Conservation (phyloP, 2,797 vertebrate species). For the Paguma larvata region DNA sequence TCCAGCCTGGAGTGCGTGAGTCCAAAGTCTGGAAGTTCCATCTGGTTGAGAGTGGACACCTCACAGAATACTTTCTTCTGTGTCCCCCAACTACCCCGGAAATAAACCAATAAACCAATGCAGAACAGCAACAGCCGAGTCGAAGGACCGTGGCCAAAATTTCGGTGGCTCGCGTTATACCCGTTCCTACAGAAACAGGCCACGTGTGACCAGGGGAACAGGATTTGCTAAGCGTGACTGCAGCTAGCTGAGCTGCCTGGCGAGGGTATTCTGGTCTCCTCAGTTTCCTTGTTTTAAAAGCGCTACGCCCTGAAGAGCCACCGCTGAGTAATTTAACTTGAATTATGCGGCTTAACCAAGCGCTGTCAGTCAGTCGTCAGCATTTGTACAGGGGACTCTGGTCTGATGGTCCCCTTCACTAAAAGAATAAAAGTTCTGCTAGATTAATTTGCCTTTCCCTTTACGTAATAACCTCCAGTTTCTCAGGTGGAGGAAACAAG, state of each 20-base stretch:
- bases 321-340: not conserved
- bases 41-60: not conserved
- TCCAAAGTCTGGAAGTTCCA: not conserved
- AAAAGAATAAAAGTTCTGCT: not conserved
- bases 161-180: rapidly evolving
- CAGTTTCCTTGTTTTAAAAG: constrained; percentile 64
- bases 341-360: not conserved
- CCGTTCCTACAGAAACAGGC: not conserved
- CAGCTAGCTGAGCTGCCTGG: not conserved
- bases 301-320: constrained; percentile 6
- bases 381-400: not conserved
- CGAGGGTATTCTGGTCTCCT: not conserved
- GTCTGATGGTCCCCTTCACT: not conserved
- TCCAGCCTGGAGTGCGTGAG: not conserved
- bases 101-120: not conserved
- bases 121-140: not conserved
- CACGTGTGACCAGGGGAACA: not conserved
- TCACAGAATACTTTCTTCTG: not conserved
- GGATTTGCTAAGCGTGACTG: not conserved
- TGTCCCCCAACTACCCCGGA: not conserved
- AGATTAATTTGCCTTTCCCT: not conserved
- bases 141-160: not conserved
- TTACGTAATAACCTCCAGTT: not conserved
- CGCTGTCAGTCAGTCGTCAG: not conserved
- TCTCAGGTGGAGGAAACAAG: not conserved